These are phyloP conservation scores for Centropus bengalensis DNA, from an alignment of 2,113 vertebrate genomes.

Conservation along the genomic window DNA sequence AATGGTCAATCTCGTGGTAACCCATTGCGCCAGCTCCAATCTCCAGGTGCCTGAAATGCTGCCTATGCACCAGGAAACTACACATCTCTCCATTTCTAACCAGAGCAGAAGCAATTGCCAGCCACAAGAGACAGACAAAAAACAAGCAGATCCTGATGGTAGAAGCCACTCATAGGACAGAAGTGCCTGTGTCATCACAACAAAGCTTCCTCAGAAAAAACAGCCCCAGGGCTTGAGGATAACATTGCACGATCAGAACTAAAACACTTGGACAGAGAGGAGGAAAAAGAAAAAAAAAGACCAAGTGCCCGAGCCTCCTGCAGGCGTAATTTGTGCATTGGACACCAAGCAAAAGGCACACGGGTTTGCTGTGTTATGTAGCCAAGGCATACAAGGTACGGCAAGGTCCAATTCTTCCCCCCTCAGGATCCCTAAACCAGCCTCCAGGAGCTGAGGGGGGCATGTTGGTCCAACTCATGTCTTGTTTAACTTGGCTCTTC, in stretches of 20 bases:
- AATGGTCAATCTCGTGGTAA: not conserved
- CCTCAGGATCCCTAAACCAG: conserved; percentile 31
- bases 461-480: conserved; percentile 62
- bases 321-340: conserved; percentile 60
- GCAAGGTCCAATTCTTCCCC: conserved; percentile 28
- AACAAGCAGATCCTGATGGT: not conserved
- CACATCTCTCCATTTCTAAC: not conserved
- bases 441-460: conserved; percentile 60
- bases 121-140: not conserved
- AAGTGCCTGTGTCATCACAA: not conserved
- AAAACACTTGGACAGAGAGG: not conserved
- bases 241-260: not conserved
- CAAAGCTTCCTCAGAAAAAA: not conserved
- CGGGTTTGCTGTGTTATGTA: not conserved
- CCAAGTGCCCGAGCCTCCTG: not conserved
- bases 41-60: not conserved
- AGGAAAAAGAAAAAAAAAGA: not conserved
- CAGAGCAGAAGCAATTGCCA: not conserved
- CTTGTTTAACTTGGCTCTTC: conserved; percentile 69
- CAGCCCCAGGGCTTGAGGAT: not conserved
- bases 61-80: not conserved
- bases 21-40: not conserved
- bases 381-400: conserved; percentile 69
- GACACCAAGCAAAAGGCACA: conserved; percentile 5
- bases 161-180: not conserved